A percentile compares a stretch with the other conserved stretches of the same genome.
Conservation (phyloP, 2,113 vertebrate species). For the Hemibagrus wyckioides region DNA sequence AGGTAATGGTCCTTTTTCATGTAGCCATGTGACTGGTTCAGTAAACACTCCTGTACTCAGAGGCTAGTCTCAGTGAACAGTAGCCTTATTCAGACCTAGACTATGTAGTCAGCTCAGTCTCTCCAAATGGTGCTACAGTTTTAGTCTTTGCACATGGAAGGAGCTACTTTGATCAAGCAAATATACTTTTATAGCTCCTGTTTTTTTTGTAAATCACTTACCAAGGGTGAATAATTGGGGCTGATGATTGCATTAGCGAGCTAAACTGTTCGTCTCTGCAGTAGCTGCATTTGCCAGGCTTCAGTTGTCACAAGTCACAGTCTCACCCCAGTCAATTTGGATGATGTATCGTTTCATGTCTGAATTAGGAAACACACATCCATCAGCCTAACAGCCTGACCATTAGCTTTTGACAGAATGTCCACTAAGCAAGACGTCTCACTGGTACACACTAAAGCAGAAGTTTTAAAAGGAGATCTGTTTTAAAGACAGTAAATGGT, state of each 20-base stretch:
- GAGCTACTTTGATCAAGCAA: neutral
- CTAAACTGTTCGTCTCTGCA: slow-evolving; percentile 61
- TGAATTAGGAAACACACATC: slow-evolving; percentile 71
- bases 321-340: slow-evolving; percentile 79
- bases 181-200: neutral
- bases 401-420: slow-evolving; percentile 68
- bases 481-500: slow-evolving; percentile 13
- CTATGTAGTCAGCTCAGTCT: slow-evolving; percentile 49
- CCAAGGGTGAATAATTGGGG: slow-evolving; percentile 46
- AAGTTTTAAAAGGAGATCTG: slow-evolving; percentile 40
- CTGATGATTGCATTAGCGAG: slow-evolving; percentile 64
- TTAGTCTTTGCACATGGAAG: neutral
- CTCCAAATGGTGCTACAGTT: slow-evolving; percentile 53
- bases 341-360: slow-evolving; percentile 80
- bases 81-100: slow-evolving; percentile 66
- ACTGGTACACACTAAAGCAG: slow-evolving; percentile 60
- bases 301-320: slow-evolving; percentile 70
- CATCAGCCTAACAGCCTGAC: slow-evolving; percentile 70
- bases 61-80: slow-evolving; percentile 61
- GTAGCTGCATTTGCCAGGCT: slow-evolving; percentile 67
- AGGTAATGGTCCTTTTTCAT: slow-evolving; percentile 63
- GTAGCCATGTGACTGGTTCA: slow-evolving; percentile 66
- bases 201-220: slow-evolving; percentile 21
- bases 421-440: slow-evolving; percentile 59
- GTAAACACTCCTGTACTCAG: slow-evolving; percentile 65